phyloP scores from a whole-genome alignment of 2,113 vertebrate species.

The Gopherus flavomarginatus region DNA sequence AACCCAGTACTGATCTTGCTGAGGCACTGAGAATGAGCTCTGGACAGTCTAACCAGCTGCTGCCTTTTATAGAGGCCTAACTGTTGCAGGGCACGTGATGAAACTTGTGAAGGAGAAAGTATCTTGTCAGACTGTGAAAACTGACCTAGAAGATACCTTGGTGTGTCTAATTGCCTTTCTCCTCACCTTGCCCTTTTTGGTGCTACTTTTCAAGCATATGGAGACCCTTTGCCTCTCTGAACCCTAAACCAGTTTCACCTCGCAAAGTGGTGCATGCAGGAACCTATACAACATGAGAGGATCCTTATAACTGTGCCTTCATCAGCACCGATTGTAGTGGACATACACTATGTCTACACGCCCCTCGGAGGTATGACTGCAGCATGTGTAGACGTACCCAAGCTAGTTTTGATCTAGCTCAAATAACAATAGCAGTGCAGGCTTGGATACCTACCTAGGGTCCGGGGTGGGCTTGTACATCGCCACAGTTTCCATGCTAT shows the following conservation, averaged over 20 bases:
- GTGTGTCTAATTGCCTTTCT: not conserved
- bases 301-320: rapidly evolving
- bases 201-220: not conserved
- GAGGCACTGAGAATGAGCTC: not conserved
- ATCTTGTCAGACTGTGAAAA: not conserved
- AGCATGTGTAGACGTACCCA: not conserved
- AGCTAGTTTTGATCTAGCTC: not conserved
- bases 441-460: not conserved
- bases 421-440: not conserved
- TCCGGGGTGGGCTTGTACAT: not conserved
- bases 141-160: not conserved
- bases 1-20: not conserved
- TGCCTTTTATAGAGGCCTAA: not conserved
- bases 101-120: not conserved
- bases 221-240: not conserved
- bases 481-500: not conserved
- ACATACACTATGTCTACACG: not conserved
- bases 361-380: not conserved
- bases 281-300: not conserved
- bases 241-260: not conserved
- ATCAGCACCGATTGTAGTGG: not conserved
- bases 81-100: not conserved
- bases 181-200: not conserved
- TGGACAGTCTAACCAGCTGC: not conserved
- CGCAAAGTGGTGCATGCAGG: not conserved